Evolutionary conservation across 2,888 invertebrate genomes (phyloP).

Genomic region (Drosophila bunnanda): DNA sequence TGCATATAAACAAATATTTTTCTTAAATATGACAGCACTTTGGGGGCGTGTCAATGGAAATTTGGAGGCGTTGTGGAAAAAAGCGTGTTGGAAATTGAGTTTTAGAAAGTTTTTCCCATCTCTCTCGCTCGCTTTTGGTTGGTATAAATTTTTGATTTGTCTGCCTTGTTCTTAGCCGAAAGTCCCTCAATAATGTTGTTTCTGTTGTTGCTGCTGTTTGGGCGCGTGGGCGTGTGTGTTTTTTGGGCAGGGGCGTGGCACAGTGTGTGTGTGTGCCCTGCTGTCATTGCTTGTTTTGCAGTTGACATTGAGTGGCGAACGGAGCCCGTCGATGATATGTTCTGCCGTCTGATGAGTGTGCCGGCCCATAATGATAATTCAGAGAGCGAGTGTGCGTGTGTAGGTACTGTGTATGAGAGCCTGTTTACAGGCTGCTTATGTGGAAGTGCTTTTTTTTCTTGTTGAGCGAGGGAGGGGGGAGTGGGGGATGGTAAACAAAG

Average conservation of each 20-base stretch:
- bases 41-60: slow-evolving; percentile 55
- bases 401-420: slow-evolving; percentile 65
- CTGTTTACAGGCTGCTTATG: slow-evolving; percentile 75
- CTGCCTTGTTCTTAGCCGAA: slow-evolving; percentile 46
- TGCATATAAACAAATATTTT: slow-evolving; percentile 79
- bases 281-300: slow-evolving; percentile 78
- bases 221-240: slow-evolving; percentile 57
- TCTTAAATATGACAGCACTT: slow-evolving; percentile 71
- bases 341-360: slow-evolving; percentile 57
- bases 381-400: slow-evolving; percentile 46
- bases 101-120: slow-evolving; percentile 67
- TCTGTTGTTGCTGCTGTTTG: slow-evolving; percentile 19
- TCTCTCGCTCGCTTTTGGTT: slow-evolving; percentile 5
- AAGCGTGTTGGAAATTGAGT: slow-evolving; percentile 73
- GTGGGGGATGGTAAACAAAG: not conserved
- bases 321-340: slow-evolving; percentile 74
- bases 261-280: slow-evolving; percentile 52
- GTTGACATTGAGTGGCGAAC: slow-evolving; percentile 74
- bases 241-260: slow-evolving; percentile 54
- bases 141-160: slow-evolving; percentile 62
- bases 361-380: slow-evolving; percentile 62
- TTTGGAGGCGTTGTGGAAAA: slow-evolving; percentile 65
- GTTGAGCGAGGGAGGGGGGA: not conserved
- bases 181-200: slow-evolving; percentile 35
- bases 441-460: slow-evolving; percentile 8